phyloP scores from a whole-genome alignment of 2,113 vertebrate genomes.

The Pristiophorus japonicus region DNA sequence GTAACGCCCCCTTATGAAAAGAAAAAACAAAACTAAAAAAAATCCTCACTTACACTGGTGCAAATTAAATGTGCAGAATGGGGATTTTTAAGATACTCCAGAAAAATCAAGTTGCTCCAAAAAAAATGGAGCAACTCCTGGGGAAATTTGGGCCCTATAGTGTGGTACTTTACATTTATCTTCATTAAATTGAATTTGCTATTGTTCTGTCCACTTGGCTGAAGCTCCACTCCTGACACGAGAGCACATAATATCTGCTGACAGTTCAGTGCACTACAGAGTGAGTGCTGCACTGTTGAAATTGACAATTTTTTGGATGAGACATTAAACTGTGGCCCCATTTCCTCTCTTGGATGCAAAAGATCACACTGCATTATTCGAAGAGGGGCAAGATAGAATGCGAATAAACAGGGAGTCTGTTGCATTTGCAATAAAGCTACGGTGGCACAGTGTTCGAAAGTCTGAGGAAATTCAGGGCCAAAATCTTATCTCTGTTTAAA shows the following conservation, averaged over 20 bases:
- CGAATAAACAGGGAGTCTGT: not conserved
- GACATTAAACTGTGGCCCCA: not conserved
- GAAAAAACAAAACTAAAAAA: too few relatives aligned
- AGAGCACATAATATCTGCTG: not conserved
- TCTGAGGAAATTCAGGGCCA: too few relatives aligned
- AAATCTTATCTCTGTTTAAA: too few relatives aligned
- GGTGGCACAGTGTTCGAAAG: not conserved
- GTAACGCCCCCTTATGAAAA: too few relatives aligned
- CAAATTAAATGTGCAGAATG: too few relatives aligned
- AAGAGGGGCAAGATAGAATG: not conserved
- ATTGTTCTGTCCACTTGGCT: not conserved
- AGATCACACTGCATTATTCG: not conserved
- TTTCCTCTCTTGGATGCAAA: not conserved
- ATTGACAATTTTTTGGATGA: not conserved
- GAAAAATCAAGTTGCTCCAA: too few relatives aligned
- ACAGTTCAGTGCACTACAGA: not conserved
- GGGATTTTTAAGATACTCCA: too few relatives aligned
- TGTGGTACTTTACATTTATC: not conserved
- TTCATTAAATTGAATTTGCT: not conserved
- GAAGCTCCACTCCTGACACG: not conserved
- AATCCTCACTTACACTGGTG: too few relatives aligned
- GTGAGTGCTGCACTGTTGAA: not conserved
- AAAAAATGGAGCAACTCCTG: too few relatives aligned
- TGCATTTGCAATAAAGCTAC: not conserved
- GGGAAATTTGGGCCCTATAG: too few relatives aligned